Evolutionary conservation across 1,140 invertebrate species (phyloP).

Genomic region (Ylistrum balloti): DNA sequence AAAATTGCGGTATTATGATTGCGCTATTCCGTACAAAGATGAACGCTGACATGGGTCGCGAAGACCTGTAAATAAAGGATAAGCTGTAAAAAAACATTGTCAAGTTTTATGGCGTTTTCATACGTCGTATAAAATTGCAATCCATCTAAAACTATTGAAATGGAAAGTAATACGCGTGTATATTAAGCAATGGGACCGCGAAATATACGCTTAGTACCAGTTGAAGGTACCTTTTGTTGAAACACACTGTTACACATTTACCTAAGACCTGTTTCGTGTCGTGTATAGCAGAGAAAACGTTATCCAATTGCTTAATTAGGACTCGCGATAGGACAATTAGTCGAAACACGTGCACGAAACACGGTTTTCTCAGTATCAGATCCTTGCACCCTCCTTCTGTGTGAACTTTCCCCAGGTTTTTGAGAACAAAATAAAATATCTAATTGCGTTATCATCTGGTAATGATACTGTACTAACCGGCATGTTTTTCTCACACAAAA

Average conservation of each 20-base stretch:
- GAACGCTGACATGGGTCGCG: neutral
- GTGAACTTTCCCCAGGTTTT: neutral
- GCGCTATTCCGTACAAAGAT: neutral
- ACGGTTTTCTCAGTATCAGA: neutral
- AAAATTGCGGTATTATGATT: neutral
- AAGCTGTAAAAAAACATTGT: neutral
- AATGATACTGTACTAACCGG: neutral
- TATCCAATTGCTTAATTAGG: neutral
- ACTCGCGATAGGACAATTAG: neutral
- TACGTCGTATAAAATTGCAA: conserved; percentile 27
- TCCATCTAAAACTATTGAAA: neutral
- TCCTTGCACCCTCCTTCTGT: neutral
- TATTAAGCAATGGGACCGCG: no score
- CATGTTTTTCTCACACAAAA: neutral
- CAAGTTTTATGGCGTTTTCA: neutral
- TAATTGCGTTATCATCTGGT: neutral
- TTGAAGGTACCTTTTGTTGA: no score
- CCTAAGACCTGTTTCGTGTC: neutral
- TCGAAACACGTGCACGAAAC: neutral
- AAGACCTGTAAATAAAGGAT: conserved; percentile 21
- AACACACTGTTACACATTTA: neutral
- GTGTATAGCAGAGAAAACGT: neutral
- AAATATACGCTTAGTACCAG: no score
- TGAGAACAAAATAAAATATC: neutral
- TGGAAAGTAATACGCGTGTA: neutral